Base-by-base conservation (phyloP, 2,888 invertebrate species). In the Parthenolecanium corni region DNA sequence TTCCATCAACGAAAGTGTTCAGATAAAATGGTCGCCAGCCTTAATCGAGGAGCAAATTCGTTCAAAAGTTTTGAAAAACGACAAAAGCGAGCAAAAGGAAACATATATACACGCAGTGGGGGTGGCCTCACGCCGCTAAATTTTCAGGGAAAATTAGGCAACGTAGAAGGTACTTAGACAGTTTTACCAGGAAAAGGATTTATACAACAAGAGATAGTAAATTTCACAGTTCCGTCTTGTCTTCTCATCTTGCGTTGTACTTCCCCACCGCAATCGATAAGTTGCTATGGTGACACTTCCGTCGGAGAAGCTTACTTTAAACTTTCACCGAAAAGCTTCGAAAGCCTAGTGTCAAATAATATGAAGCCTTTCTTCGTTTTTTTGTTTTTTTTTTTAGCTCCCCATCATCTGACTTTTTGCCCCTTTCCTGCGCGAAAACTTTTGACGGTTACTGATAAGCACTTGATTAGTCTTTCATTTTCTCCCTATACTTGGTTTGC, bases 261-360 rank as follows among this genome's bases (percentile, higher is more conserved):
- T 53, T 52, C 62, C 62, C 52, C 31, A 54, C 54, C 52, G 64
- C 52, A 65, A 65, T 65, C 65, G 65, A 65, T 65, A 57, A 57
- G 65, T 65, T 65, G 63, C 65, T 63, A 65, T 65, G 65, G 62
- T 54, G 54, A 65, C 67, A 65, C 66, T 68, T 68, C 68, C 68
- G 67, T 52, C 62, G 52, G 62, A 62, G 52, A 62, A 62, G 62
- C 52, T 62, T 52, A 52, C 52, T 52, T 62, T 62, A 62, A 52
- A 62, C 52, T 52, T 62, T 52, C 52, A 44, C 49, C 51, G 46
- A 61, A 61, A 52, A 61, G 61, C 61, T 9, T 61, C 40, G 61
- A 61, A 61, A 61, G 61, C 61, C 61, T 47, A 49, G 61, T 61
- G 61, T 61, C 61, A 61, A 49, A 61, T 61, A 61, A 61, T 61